Base-by-base conservation (phyloP, 2,797 vertebrate genomes). In the Hemibagrus guttatus region DNA sequence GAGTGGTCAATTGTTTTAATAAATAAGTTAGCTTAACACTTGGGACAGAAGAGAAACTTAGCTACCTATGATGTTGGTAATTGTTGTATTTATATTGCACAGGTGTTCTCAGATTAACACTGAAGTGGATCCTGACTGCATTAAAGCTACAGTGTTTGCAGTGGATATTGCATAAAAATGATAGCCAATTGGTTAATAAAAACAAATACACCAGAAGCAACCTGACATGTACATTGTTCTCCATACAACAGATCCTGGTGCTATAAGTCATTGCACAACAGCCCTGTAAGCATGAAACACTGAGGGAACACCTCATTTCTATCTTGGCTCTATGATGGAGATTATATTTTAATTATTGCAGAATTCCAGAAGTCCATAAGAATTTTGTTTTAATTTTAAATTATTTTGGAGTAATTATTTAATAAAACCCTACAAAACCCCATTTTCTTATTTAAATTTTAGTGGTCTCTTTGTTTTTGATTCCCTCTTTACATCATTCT, bases 401-500 rank as follows among this genome's bases (percentile, higher is more conserved):
- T 39, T 69, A 21, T 69, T 69, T 66, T 28, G 1, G 13, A 6
- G 46, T n/a, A 11, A 31, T 35, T 58, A 31, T 78, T 78, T 78
- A 56, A 72, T 11, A 31, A 58, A 78, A 35, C 4, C 52, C 8
- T 11, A 35, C 6, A 78, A 5, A 82, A 81, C 64, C 31, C 23
- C 56, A 72, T 52, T 76, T 78, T 78, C 35, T 76, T 66, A 46
- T 74, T 85, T 58, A 82, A 26, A 83, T 39, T 71, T 14, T 64
- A 28, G n/a, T 66, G 5, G 12, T 49, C 11, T 26, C 5, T 46
- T 46, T 74, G 21, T 74, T 6, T 74, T 74, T 78, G 28, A 58
- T 35, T 56, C 75, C 17, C 28, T 35, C 72, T 78, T 78, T 58
- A 58, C 56, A 35, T 81, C 39, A 83, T 61, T 61, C 78, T 42